Base-by-base conservation (phyloP, 1,140 invertebrate species). In the Heliconius hermathena region DNA sequence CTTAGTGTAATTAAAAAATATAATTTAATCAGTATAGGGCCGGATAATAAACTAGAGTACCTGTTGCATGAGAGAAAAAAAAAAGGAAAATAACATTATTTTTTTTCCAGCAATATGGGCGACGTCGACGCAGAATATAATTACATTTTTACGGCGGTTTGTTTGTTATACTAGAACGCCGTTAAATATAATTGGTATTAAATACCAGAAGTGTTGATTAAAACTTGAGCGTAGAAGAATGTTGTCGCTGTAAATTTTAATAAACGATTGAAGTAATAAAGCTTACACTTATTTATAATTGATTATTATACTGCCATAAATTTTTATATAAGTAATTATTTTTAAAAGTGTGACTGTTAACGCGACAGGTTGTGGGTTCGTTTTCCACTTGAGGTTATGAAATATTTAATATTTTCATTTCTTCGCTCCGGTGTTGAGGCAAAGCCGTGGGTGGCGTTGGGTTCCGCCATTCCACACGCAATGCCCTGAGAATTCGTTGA, bases 191-290 rank as follows among this genome's bases (percentile, higher is more conserved):
- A 66, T 66, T 66, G 13, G 60, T 29, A 66, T 66, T 66, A 66
- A 66, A 66, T 66, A 66, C 22, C 60, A 66, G 22, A 66, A 66
- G 60, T 66, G 60, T 66, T 66, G 60, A 66, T 66, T 66, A 66
- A 66, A 66, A 66, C 8, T 66, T 18, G 26, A 66, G 26, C n/a
- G 60, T 66, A 66, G 13, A 66, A 66, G 60, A 66, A 66, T 66
- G 60, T 29, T 66, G 60, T 66, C 22, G 22, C 60, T 22, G 26
- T 66, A 29, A 66, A 66, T 66, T 66, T 66, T 66, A 26, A 66
- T 29, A 66, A 29, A 29, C n/a, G 9, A 66, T 66, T 66, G 13
- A 29, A 66, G 60, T n/a, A 26, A 66, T 66, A 66, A 66, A 66
- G 22, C 13, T 66, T 29, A 66, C 22, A 29, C 60, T 26, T 66